These are phyloP conservation scores for Shinisaurus crocodilurus DNA, from an alignment of 2,113 vertebrate species.

Conservation along the genomic window DNA sequence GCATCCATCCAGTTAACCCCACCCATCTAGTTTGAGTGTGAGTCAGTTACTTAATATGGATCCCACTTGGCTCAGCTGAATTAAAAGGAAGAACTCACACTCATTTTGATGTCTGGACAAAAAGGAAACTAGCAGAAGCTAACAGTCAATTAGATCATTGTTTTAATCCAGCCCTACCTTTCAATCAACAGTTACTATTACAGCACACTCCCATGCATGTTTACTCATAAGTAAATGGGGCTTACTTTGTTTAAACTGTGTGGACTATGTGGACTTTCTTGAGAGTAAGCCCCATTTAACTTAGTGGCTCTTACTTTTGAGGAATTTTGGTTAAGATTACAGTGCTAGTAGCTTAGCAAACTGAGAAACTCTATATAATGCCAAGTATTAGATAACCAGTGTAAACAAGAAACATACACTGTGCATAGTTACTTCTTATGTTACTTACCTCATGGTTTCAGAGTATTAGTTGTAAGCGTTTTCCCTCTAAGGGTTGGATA, in stretches of 20 bases:
- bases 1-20: no score
- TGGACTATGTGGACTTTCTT: no score
- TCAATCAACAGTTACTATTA: no score
- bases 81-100: not conserved
- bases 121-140: no score
- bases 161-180: no score
- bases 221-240: no score
- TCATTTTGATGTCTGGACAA: no score
- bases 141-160: not conserved
- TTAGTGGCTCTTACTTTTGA: not conserved
- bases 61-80: not conserved
- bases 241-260: no score
- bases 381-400: not conserved
- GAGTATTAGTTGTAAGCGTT: not conserved
- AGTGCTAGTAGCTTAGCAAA: not conserved
- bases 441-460: not conserved
- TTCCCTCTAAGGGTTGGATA: not conserved
- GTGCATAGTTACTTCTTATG: not conserved
- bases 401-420: not conserved
- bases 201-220: no score
- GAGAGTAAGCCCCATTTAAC: not conserved
- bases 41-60: not conserved
- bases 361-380: not conserved
- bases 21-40: no score
- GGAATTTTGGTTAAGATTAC: not conserved